A percentile compares a stretch with the other conserved stretches of the same genome.
phyloP scores from a whole-genome alignment of 2,797 vertebrate genomes.

The Macrochelys suwanniensis region DNA sequence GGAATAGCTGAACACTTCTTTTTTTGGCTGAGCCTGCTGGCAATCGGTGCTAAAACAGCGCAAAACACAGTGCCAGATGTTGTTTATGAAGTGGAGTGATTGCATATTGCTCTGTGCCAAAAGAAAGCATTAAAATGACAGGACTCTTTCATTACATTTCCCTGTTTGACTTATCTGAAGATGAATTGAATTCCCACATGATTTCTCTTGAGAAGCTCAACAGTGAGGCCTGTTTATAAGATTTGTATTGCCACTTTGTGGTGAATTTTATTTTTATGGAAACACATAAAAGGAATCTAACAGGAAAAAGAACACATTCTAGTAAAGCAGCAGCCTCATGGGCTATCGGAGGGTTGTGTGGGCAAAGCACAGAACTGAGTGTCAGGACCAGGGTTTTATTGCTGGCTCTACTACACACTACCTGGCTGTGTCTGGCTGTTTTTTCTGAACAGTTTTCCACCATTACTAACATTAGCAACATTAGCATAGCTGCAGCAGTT shows the following conservation, averaged over 20 bases:
- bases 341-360: not conserved
- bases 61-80: slow-evolving; percentile 3
- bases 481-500: not conserved
- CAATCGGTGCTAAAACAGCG: not conserved
- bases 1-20: not conserved
- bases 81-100: slow-evolving; percentile 25
- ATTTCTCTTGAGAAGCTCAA: slow-evolving; percentile 15
- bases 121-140: slow-evolving; percentile 24
- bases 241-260: slow-evolving; percentile 39
- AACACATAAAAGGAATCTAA: not conserved
- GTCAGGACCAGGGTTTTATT: not conserved
- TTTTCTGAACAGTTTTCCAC: not conserved
- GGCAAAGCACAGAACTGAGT: not conserved
- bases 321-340: not conserved
- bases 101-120: not conserved
- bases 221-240: slow-evolving; percentile 10
- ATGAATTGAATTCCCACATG: slow-evolving; percentile 21
- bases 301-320: not conserved
- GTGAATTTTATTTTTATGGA: slow-evolving; percentile 23
- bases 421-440: not conserved
- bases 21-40: not conserved
- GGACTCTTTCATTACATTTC: not conserved
- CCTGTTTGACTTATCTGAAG: slow-evolving; percentile 5
- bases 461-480: not conserved
- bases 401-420: not conserved